Base-by-base conservation (phyloP, 2,888 invertebrate genomes). In the Hypselothyrea guttata region DNA sequence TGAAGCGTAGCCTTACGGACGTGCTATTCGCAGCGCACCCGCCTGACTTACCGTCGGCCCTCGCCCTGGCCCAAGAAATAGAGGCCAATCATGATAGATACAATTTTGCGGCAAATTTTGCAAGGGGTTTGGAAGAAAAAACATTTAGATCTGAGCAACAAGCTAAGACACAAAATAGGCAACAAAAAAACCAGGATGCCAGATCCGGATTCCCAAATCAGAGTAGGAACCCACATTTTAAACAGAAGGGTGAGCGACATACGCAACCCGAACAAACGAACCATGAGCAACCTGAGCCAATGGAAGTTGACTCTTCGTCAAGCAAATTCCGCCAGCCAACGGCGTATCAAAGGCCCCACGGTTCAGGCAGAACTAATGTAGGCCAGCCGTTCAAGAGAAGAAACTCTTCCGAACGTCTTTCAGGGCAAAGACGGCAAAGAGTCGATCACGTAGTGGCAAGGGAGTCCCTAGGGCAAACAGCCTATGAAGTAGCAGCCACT, bases 231-330 rank as follows among this genome's bases (percentile, higher is more conserved):
- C 9, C 3, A 22, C n/a, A 11, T 12, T 2, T 42, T 1, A 8
- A 30, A 28, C 4, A 42, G 30, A 7, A 28, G 13, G 41, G 4
- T 1, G 35, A 13, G 4, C 13, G 13, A 35, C n/a, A 13, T 1
- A 7, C 4, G 7, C 2, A 5, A 4, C 1, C 35, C 12, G 8
- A 2, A 35, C 35, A 30, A 4, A 7, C 13, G 1, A 35, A 5
- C 7, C 12, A 35, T 5, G 13, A 35, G 13, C 13, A 18, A 16
- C 16, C 1, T 3, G 37, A 37, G 37, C 37, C 37, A 7, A n/a
- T 37, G 41, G 41, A 41, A 11, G 41, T 41, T n/a, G 41, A 41
- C n/a, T n/a, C n/a, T 9, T 7, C 27, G 1, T 41, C 41, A 5
- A 27, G 12, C 1, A 27, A 41, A 15, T 41, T 27, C 13, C 27